These are phyloP conservation scores for Rachycentron canadum DNA, from an alignment of 2,797 vertebrate species.

Conservation along the genomic window DNA sequence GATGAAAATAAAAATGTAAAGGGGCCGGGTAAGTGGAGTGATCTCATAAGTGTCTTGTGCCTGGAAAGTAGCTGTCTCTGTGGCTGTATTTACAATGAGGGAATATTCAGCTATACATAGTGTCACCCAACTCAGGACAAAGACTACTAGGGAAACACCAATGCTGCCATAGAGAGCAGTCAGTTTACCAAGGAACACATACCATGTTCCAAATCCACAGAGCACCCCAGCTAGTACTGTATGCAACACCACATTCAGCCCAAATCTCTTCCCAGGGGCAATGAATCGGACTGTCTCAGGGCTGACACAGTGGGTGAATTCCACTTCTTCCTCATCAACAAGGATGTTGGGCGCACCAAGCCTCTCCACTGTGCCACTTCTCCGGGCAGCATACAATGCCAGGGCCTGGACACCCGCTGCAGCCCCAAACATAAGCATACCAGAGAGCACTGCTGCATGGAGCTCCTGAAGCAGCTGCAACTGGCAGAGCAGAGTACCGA, in stretches of 20 bases:
- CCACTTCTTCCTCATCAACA: slow-evolving; percentile 96
- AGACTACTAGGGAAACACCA: slow-evolving; percentile 87
- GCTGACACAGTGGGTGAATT: slow-evolving; percentile 93
- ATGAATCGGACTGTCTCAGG: slow-evolving; percentile 95
- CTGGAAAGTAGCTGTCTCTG: slow-evolving; percentile 97
- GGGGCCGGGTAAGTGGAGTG: slow-evolving; percentile 93
- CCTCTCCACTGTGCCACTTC: slow-evolving; percentile 88
- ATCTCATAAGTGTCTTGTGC: slow-evolving; percentile 96
- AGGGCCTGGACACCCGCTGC: slow-evolving; percentile 89
- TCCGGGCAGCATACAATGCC: slow-evolving; percentile 87
- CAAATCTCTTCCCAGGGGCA: slow-evolving; percentile 94
- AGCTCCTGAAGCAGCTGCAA: slow-evolving; percentile 89
- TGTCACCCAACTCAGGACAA: slow-evolving; percentile 94
- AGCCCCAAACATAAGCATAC: slow-evolving; percentile 92
- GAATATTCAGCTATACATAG: slow-evolving; percentile 97
- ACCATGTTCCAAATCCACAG: slow-evolving; percentile 97
- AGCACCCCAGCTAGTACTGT: slow-evolving; percentile 90
- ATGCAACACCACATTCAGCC: slow-evolving; percentile 91
- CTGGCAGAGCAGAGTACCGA: slow-evolving; percentile 92
- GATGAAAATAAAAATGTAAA: slow-evolving; percentile 95
- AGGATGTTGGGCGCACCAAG: slow-evolving; percentile 89
- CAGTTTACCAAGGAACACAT: slow-evolving; percentile 92
- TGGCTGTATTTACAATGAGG: slow-evolving; percentile 93
- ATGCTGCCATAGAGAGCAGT: slow-evolving; percentile 88
- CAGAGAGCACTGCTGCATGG: slow-evolving; percentile 88